Conservation (phyloP, 2,113 vertebrate species). For the Podiceps cristatus region DNA sequence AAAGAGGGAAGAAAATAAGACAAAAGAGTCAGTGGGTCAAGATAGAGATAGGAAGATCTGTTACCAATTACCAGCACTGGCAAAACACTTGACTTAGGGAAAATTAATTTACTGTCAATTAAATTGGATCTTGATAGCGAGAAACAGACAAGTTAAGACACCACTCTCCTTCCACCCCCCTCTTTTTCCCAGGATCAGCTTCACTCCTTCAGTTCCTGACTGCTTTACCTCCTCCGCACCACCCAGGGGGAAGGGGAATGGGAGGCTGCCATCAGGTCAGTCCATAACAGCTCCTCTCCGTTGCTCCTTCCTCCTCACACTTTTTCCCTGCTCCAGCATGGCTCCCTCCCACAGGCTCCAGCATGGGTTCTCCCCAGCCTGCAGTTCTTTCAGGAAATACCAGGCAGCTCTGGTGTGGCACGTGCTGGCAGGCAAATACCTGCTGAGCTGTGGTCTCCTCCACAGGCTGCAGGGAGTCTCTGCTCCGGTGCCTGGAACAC, state of each 20-base stretch:
- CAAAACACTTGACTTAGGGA: neutral
- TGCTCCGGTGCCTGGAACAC: neutral
- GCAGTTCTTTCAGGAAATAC: neutral
- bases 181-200: neutral
- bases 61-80: neutral
- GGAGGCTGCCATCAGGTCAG: neutral
- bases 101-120: neutral
- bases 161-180: rapidly evolving
- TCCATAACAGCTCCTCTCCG: neutral
- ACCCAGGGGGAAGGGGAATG: neutral
- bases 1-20: neutral
- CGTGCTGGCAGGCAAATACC: neutral
- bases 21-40: neutral
- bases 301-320: neutral
- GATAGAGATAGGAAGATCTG: neutral
- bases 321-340: neutral
- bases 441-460: neutral
- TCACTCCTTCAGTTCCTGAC: neutral
- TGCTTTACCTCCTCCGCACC: neutral
- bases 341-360: neutral
- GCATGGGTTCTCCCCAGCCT: neutral
- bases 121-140: neutral
- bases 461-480: neutral
- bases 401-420: neutral
- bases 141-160: neutral